Base-by-base conservation (phyloP, 2,113 vertebrate genomes). In the Callopanchax toddi region DNA sequence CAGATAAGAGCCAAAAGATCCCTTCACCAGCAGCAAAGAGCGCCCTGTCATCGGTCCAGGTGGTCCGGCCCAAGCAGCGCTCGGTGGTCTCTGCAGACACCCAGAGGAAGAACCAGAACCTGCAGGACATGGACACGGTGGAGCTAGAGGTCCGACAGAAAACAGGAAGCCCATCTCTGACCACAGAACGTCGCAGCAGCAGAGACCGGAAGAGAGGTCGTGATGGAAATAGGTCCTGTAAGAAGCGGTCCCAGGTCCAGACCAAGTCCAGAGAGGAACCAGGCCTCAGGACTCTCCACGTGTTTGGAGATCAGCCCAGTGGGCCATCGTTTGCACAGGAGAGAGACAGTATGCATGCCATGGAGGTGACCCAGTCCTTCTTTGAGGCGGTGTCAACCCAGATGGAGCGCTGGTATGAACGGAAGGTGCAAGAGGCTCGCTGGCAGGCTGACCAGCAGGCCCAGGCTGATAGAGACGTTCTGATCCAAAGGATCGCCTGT, bases 381-480 rank as follows among this genome's bases (percentile, higher is more conserved):
- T 98, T 99, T 0, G 95, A 99, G 90, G 94, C 96, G 0, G 95
- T 98, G 67, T 96, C 97, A 2, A 92, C 93, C 0, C 97, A 99
- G 90, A 96, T 99, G 96, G 97, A 98, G 87, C 96, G 93, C 85
- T 98, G 97, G 97, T 99, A 99, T 0, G 95, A 98, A 40, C 91
- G 95, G 63, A 98, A 98, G 90, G 95, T 98, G 55, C 93, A 98
- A 46, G 97, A 98, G 85, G 95, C 95, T 1, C 93, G 91, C 15
- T 90, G 90, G 84, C 95, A 97, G 81, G 95, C 95, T 0, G 90
- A 91, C 36, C 93, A 94, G 88, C 93, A 87, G 62, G 96, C 95
- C 0, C 92, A 94, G 79, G 92, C 93, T 2, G 96, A 98, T 76
- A 92, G 93, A 60, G 91, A 86, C 5, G 87, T 79, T 0, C 90